A percentile compares a stretch with the other conserved stretches of the same genome.
Evolutionary conservation across 2,113 vertebrate species (phyloP).

Genomic region (Coregonus clupeaformis): DNA sequence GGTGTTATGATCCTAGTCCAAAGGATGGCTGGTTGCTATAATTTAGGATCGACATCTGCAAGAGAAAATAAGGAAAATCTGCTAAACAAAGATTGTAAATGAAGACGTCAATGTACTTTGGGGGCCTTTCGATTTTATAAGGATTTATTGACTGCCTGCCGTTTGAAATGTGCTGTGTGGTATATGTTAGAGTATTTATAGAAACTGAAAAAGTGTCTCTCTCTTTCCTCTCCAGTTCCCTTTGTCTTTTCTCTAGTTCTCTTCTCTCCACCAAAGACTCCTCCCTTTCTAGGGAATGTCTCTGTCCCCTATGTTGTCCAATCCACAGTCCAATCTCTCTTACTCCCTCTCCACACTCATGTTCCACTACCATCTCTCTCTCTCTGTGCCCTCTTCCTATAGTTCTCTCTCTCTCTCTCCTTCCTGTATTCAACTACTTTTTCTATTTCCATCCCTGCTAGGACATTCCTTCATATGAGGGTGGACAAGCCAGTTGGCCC

Average conservation of each 20-base stretch:
- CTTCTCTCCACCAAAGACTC: too few relatives aligned
- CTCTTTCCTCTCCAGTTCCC: not conserved
- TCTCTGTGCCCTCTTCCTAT: constrained; percentile 15
- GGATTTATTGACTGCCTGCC: constrained; percentile 53
- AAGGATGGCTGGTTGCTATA: constrained; percentile 66
- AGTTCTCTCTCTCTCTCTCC: constrained; percentile 11
- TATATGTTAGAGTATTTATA: not conserved
- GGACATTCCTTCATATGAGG: constrained; percentile 60
- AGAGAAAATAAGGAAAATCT: constrained; percentile 41
- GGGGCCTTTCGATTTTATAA: constrained; percentile 29
- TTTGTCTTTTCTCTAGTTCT: not conserved
- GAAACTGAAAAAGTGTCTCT: not conserved
- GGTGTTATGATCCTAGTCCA: constrained; percentile 77
- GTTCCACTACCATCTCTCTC: constrained; percentile 10
- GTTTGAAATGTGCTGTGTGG: constrained; percentile 29
- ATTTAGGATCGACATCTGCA: constrained; percentile 71
- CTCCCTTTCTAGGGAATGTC: too few relatives aligned
- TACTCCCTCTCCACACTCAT: not conserved
- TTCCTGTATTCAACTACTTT: constrained; percentile 27
- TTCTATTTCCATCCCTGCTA: constrained; percentile 40
- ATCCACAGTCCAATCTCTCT: not conserved
- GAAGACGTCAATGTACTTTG: constrained; percentile 47
- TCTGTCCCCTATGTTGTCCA: too few relatives aligned
- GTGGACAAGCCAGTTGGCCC: constrained; percentile 66
- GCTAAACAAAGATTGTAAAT: constrained; percentile 66